phyloP scores from a whole-genome alignment of 2,888 invertebrate genomes.

The Syrphus vitripennis region DNA sequence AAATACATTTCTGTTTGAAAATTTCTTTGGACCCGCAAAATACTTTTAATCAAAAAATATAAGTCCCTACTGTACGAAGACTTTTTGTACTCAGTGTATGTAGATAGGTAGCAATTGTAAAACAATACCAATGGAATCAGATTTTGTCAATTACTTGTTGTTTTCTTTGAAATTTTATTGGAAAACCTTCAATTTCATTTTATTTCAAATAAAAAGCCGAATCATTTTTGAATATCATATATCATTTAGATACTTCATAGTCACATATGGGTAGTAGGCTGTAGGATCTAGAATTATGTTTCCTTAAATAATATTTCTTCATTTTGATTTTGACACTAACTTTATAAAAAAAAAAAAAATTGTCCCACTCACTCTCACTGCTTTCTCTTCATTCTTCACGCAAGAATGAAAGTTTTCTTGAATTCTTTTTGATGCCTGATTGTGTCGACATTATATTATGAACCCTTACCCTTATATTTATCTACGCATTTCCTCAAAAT shows the following conservation, averaged over 20 bases:
- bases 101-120: background rate
- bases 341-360: slow-evolving; percentile 20
- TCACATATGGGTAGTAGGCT: background rate
- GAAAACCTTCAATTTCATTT: background rate
- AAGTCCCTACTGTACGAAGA: too few species aligned
- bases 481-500: slow-evolving; percentile 47
- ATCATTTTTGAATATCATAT: slow-evolving; percentile 15
- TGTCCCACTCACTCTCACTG: background rate
- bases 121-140: background rate
- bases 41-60: too few species aligned
- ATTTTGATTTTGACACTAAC: slow-evolving; percentile 48
- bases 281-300: slow-evolving; percentile 51
- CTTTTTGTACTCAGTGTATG: too few species aligned
- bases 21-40: too few species aligned
- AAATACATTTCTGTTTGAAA: too few species aligned
- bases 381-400: background rate
- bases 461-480: slow-evolving; percentile 30
- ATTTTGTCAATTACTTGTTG: background rate
- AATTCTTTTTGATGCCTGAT: slow-evolving; percentile 51
- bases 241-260: background rate
- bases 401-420: background rate
- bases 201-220: background rate
- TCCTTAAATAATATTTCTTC: slow-evolving; percentile 58
- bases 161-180: background rate
- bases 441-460: slow-evolving; percentile 42